These are phyloP conservation scores for Ecliptopera silaceata DNA, from an alignment of 2,888 invertebrate species.

Conservation along the genomic window DNA sequence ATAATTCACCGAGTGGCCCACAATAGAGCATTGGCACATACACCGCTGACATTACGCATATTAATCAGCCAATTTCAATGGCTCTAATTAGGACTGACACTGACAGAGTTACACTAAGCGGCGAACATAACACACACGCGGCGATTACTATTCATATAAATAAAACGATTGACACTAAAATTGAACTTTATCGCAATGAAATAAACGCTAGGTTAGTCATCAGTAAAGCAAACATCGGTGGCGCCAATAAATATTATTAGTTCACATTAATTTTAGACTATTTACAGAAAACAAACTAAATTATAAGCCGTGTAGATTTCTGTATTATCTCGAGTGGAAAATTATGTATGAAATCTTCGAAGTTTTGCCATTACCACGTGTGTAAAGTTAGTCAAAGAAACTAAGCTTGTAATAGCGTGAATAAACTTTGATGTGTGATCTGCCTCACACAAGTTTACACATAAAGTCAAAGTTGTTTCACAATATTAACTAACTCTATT, in stretches of 20 bases:
- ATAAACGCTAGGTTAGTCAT: neutral
- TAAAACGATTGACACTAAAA: constrained; percentile 24
- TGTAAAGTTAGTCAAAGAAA: constrained; percentile 31
- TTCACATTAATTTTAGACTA: constrained; percentile 47
- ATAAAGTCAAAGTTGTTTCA: constrained; percentile 29
- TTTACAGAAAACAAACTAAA: constrained; percentile 33
- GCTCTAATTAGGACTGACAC: constrained; percentile 78
- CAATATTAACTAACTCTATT: constrained; percentile 25
- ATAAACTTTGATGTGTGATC: constrained; percentile 32
- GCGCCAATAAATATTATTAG: constrained; percentile 13
- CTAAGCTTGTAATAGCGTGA: constrained; percentile 31
- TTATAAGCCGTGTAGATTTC: constrained; percentile 31
- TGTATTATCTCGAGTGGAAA: constrained; percentile 32
- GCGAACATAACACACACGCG: constrained; percentile 49
- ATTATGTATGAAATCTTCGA: constrained; percentile 31
- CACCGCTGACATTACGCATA: constrained; percentile 68
- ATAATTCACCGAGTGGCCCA: constrained; percentile 64
- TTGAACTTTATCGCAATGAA: constrained; percentile 18
- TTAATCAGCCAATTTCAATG: constrained; percentile 79
- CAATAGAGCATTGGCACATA: constrained; percentile 69
- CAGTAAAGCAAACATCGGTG: neutral
- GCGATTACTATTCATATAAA: constrained; percentile 22
- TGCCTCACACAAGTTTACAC: constrained; percentile 28
- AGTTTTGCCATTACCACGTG: constrained; percentile 32
- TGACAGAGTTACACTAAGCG: constrained; percentile 76